Conservation (phyloP, 2,797 vertebrate genomes). For the Neosilurus mollespiculum region DNA sequence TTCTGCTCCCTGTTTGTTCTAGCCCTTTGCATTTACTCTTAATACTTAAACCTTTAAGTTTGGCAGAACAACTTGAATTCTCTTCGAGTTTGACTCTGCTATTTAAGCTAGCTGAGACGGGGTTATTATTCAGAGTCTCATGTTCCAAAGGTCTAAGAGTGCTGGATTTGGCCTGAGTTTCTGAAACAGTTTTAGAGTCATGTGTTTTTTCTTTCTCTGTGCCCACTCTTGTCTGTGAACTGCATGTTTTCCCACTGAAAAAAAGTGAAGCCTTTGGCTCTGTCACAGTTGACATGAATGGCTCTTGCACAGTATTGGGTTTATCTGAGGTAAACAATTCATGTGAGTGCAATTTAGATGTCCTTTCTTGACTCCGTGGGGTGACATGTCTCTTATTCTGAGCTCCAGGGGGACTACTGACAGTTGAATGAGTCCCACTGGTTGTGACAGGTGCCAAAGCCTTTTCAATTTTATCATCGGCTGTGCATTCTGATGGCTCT, state of each 20-base stretch:
- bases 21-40: slow-evolving; percentile 74
- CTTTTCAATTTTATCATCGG: slow-evolving; percentile 49
- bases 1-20: slow-evolving; percentile 61
- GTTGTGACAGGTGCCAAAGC: slow-evolving; percentile 42
- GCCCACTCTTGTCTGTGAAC: slow-evolving; percentile 53
- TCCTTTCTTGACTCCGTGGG: slow-evolving; percentile 46
- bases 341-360: slow-evolving; percentile 46
- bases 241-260: slow-evolving; percentile 35
- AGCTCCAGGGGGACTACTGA: slow-evolving; percentile 44
- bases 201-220: slow-evolving; percentile 67
- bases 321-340: slow-evolving; percentile 39
- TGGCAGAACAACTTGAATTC: slow-evolving; percentile 70
- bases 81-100: slow-evolving; percentile 67
- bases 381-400: slow-evolving; percentile 29
- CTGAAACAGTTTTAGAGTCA: slow-evolving; percentile 62
- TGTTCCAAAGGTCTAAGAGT: slow-evolving; percentile 39
- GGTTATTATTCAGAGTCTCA: slow-evolving; percentile 59
- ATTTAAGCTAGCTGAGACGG: slow-evolving; percentile 62
- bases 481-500: slow-evolving; percentile 37
- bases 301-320: slow-evolving; percentile 33
- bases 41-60: slow-evolving; percentile 78
- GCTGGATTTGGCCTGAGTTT: slow-evolving; percentile 60
- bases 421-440: slow-evolving; percentile 28
- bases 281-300: slow-evolving; percentile 9
- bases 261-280: slow-evolving; percentile 47